Evolutionary conservation across 2,113 vertebrate genomes (phyloP).

Genomic region (Tychaedon coryphoeus): DNA sequence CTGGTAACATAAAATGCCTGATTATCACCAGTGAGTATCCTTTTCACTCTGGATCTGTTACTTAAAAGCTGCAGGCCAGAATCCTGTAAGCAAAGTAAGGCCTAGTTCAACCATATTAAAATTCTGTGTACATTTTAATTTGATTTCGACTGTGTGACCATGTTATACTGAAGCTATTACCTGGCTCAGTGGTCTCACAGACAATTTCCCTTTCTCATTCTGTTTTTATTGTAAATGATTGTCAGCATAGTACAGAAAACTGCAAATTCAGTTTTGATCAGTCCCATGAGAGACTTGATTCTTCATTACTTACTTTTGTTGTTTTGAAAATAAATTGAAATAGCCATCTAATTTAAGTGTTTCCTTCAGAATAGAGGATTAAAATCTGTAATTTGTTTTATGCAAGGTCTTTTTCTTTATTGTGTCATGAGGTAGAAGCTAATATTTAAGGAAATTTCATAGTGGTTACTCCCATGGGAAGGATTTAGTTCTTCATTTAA

Average conservation of each 20-base stretch:
- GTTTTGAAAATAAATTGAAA: constrained; percentile 30
- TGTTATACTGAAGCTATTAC: constrained; percentile 69
- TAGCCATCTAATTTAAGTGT: not conserved
- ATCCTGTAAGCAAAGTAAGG: constrained; percentile 10
- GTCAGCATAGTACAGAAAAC: constrained; percentile 43
- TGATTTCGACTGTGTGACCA: constrained; percentile 57
- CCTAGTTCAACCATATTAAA: constrained; percentile 62
- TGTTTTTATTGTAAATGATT: constrained; percentile 68
- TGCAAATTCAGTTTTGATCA: constrained; percentile 60
- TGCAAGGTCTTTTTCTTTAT: not conserved
- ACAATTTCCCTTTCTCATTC: constrained; percentile 67
- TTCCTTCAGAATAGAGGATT: not conserved
- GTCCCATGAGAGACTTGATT: constrained; percentile 12
- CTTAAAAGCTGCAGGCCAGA: not conserved
- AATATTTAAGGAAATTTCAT: constrained; percentile 3
- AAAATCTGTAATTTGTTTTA: not conserved
- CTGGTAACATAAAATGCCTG: not conserved
- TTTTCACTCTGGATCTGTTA: not conserved
- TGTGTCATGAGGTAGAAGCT: not conserved
- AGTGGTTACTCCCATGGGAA: not conserved
- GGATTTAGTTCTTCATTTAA: not conserved
- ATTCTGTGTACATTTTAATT: constrained; percentile 71
- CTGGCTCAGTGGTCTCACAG: constrained; percentile 66
- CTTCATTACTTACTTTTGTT: constrained; percentile 4
- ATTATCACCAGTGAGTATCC: no score